Evolutionary conservation across 2,888 invertebrate species (phyloP).

Genomic region (Formica aserva): DNA sequence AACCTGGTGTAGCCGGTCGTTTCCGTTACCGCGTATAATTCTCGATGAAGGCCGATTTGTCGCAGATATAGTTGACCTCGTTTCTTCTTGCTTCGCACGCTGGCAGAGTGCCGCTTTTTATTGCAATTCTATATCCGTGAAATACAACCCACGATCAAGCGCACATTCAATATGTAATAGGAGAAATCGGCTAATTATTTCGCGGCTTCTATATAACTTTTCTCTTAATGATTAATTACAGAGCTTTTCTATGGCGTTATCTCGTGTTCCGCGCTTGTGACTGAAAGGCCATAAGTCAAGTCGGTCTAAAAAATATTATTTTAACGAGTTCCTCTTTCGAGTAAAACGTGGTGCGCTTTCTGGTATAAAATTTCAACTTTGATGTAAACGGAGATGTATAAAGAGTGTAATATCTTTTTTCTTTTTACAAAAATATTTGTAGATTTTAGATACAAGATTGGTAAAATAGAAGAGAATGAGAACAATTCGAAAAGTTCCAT

Average conservation of each 20-base stretch:
- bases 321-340: neutral
- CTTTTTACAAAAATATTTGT: neutral
- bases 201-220: neutral
- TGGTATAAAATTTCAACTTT: neutral
- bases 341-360: neutral
- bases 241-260: neutral
- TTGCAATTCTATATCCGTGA: conserved; percentile 68
- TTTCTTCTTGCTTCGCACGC: conserved; percentile 72
- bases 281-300: conserved; percentile 41
- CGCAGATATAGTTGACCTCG: conserved; percentile 74
- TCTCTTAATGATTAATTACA: conserved; percentile 34
- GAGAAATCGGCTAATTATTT: conserved; percentile 43
- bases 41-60: conserved; percentile 73
- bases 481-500: neutral
- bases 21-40: conserved; percentile 60
- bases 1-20: conserved; percentile 30
- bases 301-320: conserved; percentile 19
- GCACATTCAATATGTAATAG: conserved; percentile 6
- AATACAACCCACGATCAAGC: conserved; percentile 20
- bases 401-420: neutral
- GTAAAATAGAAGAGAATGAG: neutral
- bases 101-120: conserved; percentile 74
- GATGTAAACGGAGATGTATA: neutral
- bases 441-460: neutral
- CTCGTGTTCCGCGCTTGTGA: neutral